phyloP scores from a whole-genome alignment of 2,113 vertebrate species.

The Strix aluco region DNA sequence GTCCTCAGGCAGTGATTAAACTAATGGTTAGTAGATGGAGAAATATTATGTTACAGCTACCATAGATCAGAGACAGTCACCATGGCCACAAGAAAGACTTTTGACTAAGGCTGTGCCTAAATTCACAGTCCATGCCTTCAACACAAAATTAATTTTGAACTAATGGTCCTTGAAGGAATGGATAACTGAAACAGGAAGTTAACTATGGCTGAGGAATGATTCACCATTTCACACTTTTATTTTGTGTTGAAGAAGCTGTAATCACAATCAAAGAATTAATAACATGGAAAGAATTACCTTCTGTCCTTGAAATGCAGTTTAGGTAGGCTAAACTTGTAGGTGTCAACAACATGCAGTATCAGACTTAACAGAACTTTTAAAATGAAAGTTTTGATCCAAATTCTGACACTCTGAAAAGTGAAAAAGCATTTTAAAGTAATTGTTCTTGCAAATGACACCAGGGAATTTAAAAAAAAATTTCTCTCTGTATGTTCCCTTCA shows the following conservation, averaged over 20 bases:
- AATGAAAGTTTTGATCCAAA: neutral
- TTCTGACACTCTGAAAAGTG: neutral
- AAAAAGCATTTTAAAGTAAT: neutral
- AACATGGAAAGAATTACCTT: neutral
- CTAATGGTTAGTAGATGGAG: neutral
- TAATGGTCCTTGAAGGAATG: neutral
- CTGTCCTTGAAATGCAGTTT: neutral
- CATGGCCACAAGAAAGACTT: neutral
- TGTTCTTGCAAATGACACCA: neutral
- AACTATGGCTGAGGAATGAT: neutral
- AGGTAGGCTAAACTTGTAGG: neutral
- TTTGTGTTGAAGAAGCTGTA: neutral
- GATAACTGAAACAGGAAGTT: neutral
- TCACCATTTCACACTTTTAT: neutral
- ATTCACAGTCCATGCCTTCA: neutral
- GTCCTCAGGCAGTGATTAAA: neutral
- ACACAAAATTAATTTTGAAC: neutral
- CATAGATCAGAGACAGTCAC: neutral
- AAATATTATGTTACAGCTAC: neutral
- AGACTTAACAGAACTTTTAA: neutral
- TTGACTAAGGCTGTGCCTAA: neutral
- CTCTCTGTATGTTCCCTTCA: neutral
- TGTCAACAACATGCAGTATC: neutral
- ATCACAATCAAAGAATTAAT: neutral
- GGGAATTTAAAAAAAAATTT: neutral